Base-by-base conservation (phyloP, 2,797 vertebrate genomes). In the Eurystomus glaucurus region DNA sequence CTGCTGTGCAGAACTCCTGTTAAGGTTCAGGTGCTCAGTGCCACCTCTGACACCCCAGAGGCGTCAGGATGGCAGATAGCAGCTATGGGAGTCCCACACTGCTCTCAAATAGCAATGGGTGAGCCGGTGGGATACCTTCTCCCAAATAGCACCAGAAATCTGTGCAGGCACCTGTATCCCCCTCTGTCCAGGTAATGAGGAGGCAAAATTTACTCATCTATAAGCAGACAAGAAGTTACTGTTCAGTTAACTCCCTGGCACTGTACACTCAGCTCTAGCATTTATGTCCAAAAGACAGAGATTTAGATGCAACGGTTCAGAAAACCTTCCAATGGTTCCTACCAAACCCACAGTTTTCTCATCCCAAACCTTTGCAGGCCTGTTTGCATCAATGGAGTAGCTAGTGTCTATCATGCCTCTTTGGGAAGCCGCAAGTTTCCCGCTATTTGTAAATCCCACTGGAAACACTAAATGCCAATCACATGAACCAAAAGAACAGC, bases 61-160 rank as follows among this genome's bases (percentile, higher is more conserved):
- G 9, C 4, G 12, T 33, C 61, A 82, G 33, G 16, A 33, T 70
- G 13, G 54, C 5, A 4, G 7, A 39, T 11, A 37, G 21, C 10
- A 92, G 25, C 57, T 48, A 10, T 23, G 3, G n/a, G 25, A 77
- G 5, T 77, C 41, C 11, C 7, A 19, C 25, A 51, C 10, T 52
- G 15, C 12, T 78, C 37, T 71, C 48, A 48, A 70, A 57, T 3
- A 66, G 14, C 29, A 57, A n/a, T 1, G 0, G 13, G 4, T 31
- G 29, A 82, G 37, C 52, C 57, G 48, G 14, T 51, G 22, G 9
- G 33, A 20, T 39, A 70, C 17, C 18, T 35, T 22, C 25, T 90
- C n/a, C 46, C 69, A 78, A 5, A 33, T 62, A 79, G 31, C 35
- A 85, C 7, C 29, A 90, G 57, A 85, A 93, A 87, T 58, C 41